phyloP scores from a whole-genome alignment of 2,797 vertebrate species.

The Amphiprion clarkii region DNA sequence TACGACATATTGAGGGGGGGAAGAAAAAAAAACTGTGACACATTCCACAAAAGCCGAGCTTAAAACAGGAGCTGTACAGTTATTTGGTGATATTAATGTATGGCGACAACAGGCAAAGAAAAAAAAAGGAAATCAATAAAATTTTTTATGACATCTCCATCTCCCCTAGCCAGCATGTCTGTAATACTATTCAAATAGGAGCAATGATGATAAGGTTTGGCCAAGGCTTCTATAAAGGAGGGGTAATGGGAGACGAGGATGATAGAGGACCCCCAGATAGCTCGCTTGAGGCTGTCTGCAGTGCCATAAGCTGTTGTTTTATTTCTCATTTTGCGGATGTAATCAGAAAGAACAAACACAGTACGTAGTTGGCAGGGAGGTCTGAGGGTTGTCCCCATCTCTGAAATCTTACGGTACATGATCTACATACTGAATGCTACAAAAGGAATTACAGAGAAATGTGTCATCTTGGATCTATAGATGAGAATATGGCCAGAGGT shows the following conservation, averaged over 20 bases:
- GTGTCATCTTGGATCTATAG: slow-evolving; percentile 40
- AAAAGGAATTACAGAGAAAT: slow-evolving; percentile 45
- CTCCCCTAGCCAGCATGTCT: slow-evolving; percentile 56
- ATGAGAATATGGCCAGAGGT: slow-evolving; percentile 38
- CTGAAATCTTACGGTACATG: slow-evolving; percentile 35
- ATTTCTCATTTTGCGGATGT: slow-evolving; percentile 71
- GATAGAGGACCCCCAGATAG: slow-evolving; percentile 69
- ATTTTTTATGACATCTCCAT: slow-evolving; percentile 68
- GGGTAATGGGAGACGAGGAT: slow-evolving; percentile 48
- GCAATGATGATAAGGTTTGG: slow-evolving; percentile 72
- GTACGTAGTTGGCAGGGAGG: slow-evolving; percentile 58
- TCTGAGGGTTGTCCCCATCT: slow-evolving; percentile 60
- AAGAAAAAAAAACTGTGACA: slow-evolving; percentile 26
- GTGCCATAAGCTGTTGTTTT: slow-evolving; percentile 76
- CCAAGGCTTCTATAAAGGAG: slow-evolving; percentile 47
- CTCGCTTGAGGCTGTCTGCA: slow-evolving; percentile 66
- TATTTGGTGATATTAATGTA: slow-evolving; percentile 75
- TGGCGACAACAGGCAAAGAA: slow-evolving; percentile 60
- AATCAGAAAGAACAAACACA: slow-evolving; percentile 75
- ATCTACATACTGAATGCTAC: slow-evolving; percentile 48
- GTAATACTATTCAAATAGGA: slow-evolving; percentile 73
- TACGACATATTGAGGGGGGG: slow-evolving; percentile 65
- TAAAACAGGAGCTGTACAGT: slow-evolving; percentile 60
- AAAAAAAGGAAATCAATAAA: slow-evolving; percentile 66
- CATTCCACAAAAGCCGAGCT: slow-evolving; percentile 62